Base-by-base conservation (phyloP, 2,113 vertebrate genomes). In the Ovis canadensis region DNA sequence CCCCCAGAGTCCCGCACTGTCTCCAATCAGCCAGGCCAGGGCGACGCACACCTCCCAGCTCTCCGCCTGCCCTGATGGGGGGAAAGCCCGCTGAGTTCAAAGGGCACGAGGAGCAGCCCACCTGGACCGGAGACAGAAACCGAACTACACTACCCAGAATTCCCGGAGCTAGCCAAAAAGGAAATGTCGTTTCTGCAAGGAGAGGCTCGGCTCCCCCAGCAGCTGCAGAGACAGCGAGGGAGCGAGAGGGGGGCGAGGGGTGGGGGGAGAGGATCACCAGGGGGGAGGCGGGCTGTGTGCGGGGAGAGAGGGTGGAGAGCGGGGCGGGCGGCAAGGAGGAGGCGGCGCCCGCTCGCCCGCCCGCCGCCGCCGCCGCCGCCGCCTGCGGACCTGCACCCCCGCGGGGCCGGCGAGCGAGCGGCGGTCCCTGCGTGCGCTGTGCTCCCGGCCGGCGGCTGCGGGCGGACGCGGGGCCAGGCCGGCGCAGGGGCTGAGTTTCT, bases 101-200 rank as follows among this genome's bases (percentile, higher is more conserved):
- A 89, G 95, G 84, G 86, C 71, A 55, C 3, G 5, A 71, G 64
- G 77, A 85, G 43, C 88, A 90, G 31, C 85, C 95, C 87, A 89
- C 91, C 91, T 10, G 36, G 71, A 45, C 62, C 81, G 8, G 31
- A 78, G 54, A n/a, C 80, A 64, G 59, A 8, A 78, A 50, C 14
- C 8, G 97, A 98, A 99, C 99, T 99, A 99, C 99, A 99, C 98
- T 99, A 99, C 99, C 99, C 99, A 99, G 98, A 98, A 99, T 99
- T 64, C 99, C 87, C 6, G 93, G 81, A 59, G 1, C 1, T 0
- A 87, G 29, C 9, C 88, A 19, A 74, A 96, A 95, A 99, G 99
- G 99, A 99, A 99, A 99, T 99, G 99, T 99, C 99, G 99, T 98
- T 96, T 92, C 23, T 77, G 96, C 97, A 43, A 86, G 93, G 97